These are phyloP conservation scores for Zygothrica quintamaculata DNA, from an alignment of 2,888 invertebrate species.

Conservation along the genomic window DNA sequence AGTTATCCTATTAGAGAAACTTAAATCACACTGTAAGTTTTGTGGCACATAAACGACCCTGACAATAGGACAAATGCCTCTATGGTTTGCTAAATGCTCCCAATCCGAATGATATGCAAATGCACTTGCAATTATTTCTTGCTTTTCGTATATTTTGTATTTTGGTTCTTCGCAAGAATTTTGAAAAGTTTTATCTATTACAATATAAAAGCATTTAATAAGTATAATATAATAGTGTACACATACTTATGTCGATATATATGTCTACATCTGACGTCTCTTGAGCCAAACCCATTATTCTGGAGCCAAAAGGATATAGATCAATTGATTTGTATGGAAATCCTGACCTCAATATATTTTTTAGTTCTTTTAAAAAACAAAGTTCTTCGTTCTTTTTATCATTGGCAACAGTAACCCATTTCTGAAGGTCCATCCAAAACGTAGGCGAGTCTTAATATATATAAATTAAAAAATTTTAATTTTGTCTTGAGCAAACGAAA, in stretches of 20 bases:
- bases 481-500: neutral
- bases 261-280: constrained; percentile 23
- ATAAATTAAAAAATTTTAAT: neutral
- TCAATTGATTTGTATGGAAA: neutral
- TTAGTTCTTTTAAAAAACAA: neutral
- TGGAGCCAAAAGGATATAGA: constrained; percentile 30
- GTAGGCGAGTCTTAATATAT: neutral
- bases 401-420: constrained; percentile 7
- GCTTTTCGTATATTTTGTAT: neutral
- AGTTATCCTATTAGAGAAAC: neutral
- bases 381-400: neutral
- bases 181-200: constrained; percentile 3
- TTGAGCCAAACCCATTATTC: constrained; percentile 25
- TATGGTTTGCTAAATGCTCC: rapidly evolving
- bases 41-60: too few species aligned
- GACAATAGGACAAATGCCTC: constrained; percentile 16
- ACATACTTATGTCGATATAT: constrained; percentile 24
- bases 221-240: neutral
- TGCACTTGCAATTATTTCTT: neutral
- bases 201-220: neutral
- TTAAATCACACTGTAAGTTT: constrained; percentile 22
- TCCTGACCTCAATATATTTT: neutral
- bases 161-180: neutral
- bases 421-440: constrained; percentile 23
- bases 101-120: neutral